Base-by-base conservation (phyloP, 64 coral and sea anemone genomes). In the Platygyra sinensis region DNA sequence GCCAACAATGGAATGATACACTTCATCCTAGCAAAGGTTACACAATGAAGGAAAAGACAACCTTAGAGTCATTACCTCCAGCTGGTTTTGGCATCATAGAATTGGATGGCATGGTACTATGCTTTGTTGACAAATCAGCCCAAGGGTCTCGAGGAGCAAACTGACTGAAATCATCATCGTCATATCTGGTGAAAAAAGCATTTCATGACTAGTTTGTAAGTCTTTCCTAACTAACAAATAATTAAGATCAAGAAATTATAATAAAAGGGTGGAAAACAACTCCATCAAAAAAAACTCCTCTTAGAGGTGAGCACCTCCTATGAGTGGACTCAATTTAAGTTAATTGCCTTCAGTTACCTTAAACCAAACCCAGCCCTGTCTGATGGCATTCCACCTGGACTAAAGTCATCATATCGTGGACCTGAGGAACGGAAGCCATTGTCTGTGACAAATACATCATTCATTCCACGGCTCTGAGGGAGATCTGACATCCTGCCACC, bases 401-500 rank as follows among this genome's bases (percentile, higher is more conserved):
- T 63, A 91, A 90, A 92, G 32, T 90, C 87, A 31, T 94, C 87
- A 74, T 64, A 89, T 8, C 90, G 94, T 12, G 78, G 94, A 17
- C 86, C 87, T 60, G 92, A 85, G 62, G 79, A 80, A 63, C 78
- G 57, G 64, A 63, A 76, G 8, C 89, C 89, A 85, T 91, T 91
- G 24, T 96, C 95, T 49, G 88, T 90, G 16, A 96, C 87, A 88
- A 96, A 96, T 32, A 96, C 95, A 75, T 96, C 95, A 62, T 93
- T 93, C 76, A 96, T 79, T 49, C 95, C 95, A 63, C 92, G 88
- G 29, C 95, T 91, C 14, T 75, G 78, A 30, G 50, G 80, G 4
- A 61, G 88, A 11, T 94, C 93, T 74, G 31, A 42, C 52, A 42
- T 62, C 22, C 76, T 90, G 9, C 72, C 72, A 15, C 62, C 81